A percentile compares a stretch with the other conserved stretches of the same genome.
Conservation (phyloP, 2,888 invertebrate genomes). For the Lobophora halterata region DNA sequence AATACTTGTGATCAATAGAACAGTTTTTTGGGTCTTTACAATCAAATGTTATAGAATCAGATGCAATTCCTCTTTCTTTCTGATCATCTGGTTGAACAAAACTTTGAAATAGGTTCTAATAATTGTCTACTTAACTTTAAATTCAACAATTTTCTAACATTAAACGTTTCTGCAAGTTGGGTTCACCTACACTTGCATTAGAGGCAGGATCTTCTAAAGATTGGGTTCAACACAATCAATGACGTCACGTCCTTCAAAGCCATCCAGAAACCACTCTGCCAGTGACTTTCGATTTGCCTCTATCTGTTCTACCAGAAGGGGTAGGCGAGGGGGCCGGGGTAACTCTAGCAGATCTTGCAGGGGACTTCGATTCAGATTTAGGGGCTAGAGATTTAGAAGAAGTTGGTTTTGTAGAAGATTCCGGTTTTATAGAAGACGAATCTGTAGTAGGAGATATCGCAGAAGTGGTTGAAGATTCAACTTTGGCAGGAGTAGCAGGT, state of each 20-base stretch:
- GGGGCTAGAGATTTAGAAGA: neutral
- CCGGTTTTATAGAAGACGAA: neutral
- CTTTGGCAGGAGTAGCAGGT: neutral
- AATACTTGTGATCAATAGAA: no score
- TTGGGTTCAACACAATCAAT: constrained; percentile 6
- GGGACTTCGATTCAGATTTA: constrained; percentile 29
- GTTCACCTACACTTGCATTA: no score
- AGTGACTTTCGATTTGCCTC: constrained; percentile 86
- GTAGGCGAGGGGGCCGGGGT: constrained; percentile 60
- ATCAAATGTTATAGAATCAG: no score
- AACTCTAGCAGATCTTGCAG: constrained; percentile 55
- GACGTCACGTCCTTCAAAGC: constrained; percentile 82
- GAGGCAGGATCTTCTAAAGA: no score
- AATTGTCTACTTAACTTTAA: no score
- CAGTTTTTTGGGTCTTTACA: no score
- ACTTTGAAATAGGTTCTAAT: no score
- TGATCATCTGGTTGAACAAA: no score
- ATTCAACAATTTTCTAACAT: no score
- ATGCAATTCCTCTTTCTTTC: no score
- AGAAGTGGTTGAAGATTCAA: neutral
- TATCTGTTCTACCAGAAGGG: constrained; percentile 65
- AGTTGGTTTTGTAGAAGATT: constrained; percentile 3
- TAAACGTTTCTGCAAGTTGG: no score
- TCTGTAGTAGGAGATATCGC: neutral
- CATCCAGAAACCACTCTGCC: constrained; percentile 88